Conservation (phyloP, 1,140 invertebrate genomes). For the Lepidurus packardi region DNA sequence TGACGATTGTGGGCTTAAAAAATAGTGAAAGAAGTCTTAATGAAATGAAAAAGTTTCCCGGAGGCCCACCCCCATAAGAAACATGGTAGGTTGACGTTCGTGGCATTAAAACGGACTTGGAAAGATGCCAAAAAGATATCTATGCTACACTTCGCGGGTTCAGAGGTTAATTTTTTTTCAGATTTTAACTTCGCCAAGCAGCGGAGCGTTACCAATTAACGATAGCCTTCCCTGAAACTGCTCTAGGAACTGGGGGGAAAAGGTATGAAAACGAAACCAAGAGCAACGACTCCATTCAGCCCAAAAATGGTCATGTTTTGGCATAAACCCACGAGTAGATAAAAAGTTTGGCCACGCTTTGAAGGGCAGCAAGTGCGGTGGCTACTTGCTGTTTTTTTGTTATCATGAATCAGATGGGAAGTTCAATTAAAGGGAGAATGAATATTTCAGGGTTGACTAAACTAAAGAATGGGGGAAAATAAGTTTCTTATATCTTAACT, state of each 20-base stretch:
- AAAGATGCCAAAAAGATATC: neutral
- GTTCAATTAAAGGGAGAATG: too few species aligned
- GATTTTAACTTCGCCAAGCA: neutral
- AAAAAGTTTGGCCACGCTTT: neutral
- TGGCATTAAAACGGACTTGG: constrained; percentile 3
- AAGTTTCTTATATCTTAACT: neutral
- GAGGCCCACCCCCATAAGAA: neutral
- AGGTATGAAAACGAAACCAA: neutral
- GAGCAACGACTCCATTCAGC: neutral
- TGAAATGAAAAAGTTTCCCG: neutral
- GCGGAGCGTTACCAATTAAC: neutral
- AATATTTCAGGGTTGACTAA: too few species aligned
- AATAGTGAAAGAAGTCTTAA: neutral
- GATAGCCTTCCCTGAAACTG: neutral
- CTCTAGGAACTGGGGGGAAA: neutral
- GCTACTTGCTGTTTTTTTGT: too few species aligned
- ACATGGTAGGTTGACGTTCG: neutral
- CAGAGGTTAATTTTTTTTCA: neutral
- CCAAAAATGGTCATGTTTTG: neutral
- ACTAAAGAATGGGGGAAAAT: neutral
- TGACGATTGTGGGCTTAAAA: neutral
- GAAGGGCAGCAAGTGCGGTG: neutral
- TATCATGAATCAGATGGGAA: too few species aligned
- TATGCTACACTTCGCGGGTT: neutral
- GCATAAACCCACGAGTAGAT: neutral